A percentile compares a stretch with the other conserved stretches of the same genome.
phyloP scores from a whole-genome alignment of 2,797 vertebrate species.

The Sandelia bainsii region DNA sequence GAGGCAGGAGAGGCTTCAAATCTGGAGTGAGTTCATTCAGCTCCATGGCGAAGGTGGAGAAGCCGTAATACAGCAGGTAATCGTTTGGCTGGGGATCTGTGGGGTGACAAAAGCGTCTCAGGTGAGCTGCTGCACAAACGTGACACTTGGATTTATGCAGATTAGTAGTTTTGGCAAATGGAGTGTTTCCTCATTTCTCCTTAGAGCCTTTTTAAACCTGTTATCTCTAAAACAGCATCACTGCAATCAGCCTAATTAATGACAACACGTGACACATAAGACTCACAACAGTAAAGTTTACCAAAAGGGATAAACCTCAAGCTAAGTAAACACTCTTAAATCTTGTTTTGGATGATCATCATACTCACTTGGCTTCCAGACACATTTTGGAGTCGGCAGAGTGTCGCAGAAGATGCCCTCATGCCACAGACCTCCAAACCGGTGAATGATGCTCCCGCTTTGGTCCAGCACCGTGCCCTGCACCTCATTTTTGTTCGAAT shows the following conservation, averaged over 20 bases:
- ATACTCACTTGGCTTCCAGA: slow-evolving; percentile 95
- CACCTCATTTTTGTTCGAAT: slow-evolving; percentile 89
- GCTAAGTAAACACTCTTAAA: not conserved
- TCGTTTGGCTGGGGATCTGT: slow-evolving; percentile 91
- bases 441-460: slow-evolving; percentile 89
- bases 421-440: slow-evolving; percentile 94
- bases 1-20: slow-evolving; percentile 87
- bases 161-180: slow-evolving; percentile 33
- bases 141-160: slow-evolving; percentile 49
- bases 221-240: not conserved
- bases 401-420: slow-evolving; percentile 93
- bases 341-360: fast-evolving
- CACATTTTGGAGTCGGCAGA: slow-evolving; percentile 86
- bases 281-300: not conserved
- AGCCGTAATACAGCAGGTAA: slow-evolving; percentile 89
- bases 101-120: slow-evolving; percentile 26
- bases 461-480: slow-evolving; percentile 91
- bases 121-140: slow-evolving; percentile 43
- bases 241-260: not conserved
- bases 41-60: slow-evolving; percentile 94
- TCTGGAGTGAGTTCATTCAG: slow-evolving; percentile 90
- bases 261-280: not conserved
- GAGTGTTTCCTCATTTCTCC: not conserved
- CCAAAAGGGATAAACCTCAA: not conserved
- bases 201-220: slow-evolving; percentile 12